Base-by-base conservation (phyloP, 2,888 invertebrate species). In the Athalia rosae region DNA sequence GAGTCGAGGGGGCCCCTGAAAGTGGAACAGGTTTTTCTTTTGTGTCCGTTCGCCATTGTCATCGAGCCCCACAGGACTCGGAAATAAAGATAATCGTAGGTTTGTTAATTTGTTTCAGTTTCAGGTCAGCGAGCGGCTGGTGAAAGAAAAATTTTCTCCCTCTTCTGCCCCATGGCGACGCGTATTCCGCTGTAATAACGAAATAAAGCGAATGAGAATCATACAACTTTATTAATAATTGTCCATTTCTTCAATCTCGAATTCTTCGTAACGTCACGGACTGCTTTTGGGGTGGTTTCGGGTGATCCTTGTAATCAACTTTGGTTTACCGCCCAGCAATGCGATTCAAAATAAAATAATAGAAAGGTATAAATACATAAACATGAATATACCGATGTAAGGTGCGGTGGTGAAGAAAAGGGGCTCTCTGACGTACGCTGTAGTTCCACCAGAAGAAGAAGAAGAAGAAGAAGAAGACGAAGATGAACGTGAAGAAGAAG, bases 271-370 rank as follows among this genome's bases (percentile, higher is more conserved):
- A 0, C 28, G 28, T 28, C 28, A 28, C 28, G 2, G 28, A 28
- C 28, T 2, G 28, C 28, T 28, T 28, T 71, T 71, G 71, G 43
- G 56, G 56, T 58, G 58, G 43, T 58, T 43, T 58, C 56, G 71
- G 50, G 58, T 56, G 71, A 50, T 43, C 71, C 71, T 71, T 71
- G 71, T 71, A 71, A 71, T 71, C 71, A 71, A 71, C 56, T 43
- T 58, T 58, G 58, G 71, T 45, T 71, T 45, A 71, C 71, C 71
- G 71, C 71, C 6, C 71, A n/a, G n/a, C n/a, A n/a, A n/a, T n/a
- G n/a, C 56, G 58, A 71, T 56, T 56, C 66, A 9, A 71, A 43
- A 58, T n/a, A 28, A 71, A 45, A 71, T 53, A n/a, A 4, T 53
- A n/a, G 9, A 53, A 11, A 53, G 11, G n/a, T 53, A 11, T 53